Conservation (phyloP, 2,888 invertebrate genomes). For the Galerucella calmariensis region DNA sequence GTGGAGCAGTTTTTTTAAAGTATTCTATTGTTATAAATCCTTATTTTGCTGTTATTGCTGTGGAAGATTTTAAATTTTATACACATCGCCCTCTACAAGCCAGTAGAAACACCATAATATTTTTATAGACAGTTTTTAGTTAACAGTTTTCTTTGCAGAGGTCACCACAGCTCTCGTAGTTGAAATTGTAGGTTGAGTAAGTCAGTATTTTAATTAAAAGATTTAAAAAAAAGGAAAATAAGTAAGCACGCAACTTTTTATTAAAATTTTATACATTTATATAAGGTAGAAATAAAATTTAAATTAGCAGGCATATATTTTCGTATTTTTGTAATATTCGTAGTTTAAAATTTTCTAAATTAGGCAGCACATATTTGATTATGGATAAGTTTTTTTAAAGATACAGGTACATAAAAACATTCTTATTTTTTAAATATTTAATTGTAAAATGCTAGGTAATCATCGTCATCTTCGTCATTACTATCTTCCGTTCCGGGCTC, state of each 20-base stretch:
- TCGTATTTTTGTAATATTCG: background rate
- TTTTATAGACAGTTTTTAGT: too few species aligned
- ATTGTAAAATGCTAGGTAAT: conserved; percentile 41
- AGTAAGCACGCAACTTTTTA: conserved; percentile 18
- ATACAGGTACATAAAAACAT: conserved; percentile 29
- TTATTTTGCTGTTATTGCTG: too few species aligned
- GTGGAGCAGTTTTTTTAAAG: too few species aligned
- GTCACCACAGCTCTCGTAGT: background rate
- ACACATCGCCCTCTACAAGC: too few species aligned
- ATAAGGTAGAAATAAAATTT: background rate
- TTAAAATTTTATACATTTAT: conserved; percentile 12
- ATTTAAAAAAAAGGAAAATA: background rate
- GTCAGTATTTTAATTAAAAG: too few species aligned
- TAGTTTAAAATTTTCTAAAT: conserved; percentile 11
- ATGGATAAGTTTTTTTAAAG: conserved; percentile 4
- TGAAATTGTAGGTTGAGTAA: background rate
- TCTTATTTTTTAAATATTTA: background rate
- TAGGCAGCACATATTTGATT: conserved; percentile 26
- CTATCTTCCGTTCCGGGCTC: conserved; percentile 81
- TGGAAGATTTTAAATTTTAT: too few species aligned
- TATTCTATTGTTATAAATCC: too few species aligned
- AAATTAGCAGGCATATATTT: background rate
- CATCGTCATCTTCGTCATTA: conserved; percentile 79
- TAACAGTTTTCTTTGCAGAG: background rate
- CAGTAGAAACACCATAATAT: too few species aligned